Evolutionary conservation across 2,797 vertebrate genomes (phyloP).

Genomic region (Phrynocephalus guinanensis): DNA sequence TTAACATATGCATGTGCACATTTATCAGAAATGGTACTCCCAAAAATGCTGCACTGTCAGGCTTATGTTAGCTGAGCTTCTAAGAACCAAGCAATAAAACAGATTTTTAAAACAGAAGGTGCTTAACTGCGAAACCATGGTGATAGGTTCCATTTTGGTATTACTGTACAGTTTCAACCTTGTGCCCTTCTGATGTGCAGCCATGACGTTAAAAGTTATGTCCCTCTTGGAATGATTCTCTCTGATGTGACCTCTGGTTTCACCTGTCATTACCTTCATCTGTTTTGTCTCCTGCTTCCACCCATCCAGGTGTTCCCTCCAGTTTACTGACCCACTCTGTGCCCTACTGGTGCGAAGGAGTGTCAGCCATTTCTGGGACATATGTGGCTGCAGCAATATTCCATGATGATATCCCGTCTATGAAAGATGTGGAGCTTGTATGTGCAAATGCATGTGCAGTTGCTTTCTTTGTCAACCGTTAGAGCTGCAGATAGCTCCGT

Average conservation of each 20-base stretch:
- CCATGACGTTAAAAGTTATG: background rate
- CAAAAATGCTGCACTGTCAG: slow-evolving; percentile 14
- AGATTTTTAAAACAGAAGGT: background rate
- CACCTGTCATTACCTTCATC: background rate
- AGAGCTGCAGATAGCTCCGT: background rate
- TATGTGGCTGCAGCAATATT: background rate
- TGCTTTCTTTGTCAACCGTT: background rate
- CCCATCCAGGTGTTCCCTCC: background rate
- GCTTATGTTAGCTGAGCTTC: slow-evolving; percentile 19
- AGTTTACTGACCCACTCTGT: background rate
- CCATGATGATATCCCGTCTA: background rate
- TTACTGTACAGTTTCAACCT: background rate
- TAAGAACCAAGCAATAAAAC: background rate
- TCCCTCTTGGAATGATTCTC: background rate
- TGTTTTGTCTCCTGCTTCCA: background rate
- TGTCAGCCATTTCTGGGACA: background rate
- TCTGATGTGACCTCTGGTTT: background rate
- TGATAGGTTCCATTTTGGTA: background rate
- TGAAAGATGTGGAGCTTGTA: background rate
- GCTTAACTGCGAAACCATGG: background rate
- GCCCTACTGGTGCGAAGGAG: too few species aligned
- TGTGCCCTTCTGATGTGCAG: background rate
- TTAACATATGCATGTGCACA: slow-evolving; percentile 47
- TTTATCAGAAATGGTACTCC: slow-evolving; percentile 27
- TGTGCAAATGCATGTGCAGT: background rate